These are phyloP conservation scores for Triplophysa dalaica DNA, from an alignment of 2,113 vertebrate genomes.

Conservation along the genomic window DNA sequence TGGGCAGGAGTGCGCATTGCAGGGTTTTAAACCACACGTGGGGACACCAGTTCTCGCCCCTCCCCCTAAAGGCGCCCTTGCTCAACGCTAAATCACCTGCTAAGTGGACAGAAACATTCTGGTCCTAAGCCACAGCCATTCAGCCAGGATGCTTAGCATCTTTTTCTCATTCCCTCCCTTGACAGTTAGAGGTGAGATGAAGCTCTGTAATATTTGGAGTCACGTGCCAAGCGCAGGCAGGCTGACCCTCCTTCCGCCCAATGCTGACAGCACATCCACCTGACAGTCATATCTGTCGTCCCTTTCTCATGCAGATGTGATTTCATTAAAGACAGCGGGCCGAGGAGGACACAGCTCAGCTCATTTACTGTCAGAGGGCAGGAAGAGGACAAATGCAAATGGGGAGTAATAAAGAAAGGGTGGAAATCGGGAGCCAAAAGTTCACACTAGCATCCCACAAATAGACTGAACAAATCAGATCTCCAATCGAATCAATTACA, in stretches of 20 bases:
- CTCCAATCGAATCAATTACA: slow-evolving; percentile 9
- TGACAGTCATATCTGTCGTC: background rate
- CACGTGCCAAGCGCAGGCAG: slow-evolving; percentile 15
- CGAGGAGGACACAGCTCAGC: slow-evolving; percentile 29
- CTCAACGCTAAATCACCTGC: slow-evolving; percentile 44
- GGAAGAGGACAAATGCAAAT: slow-evolving; percentile 38
- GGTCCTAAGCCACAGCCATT: slow-evolving; percentile 31
- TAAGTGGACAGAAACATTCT: slow-evolving; percentile 58
- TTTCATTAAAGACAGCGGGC: slow-evolving; percentile 17
- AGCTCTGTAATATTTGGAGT: slow-evolving; percentile 29
- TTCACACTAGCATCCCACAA: slow-evolving; percentile 13
- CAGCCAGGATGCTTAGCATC: slow-evolving; percentile 53
- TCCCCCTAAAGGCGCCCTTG: background rate
- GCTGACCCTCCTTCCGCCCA: background rate
- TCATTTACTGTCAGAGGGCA: slow-evolving; percentile 37
- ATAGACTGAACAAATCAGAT: slow-evolving; percentile 19
- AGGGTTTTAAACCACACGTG: slow-evolving; percentile 71
- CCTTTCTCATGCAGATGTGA: slow-evolving; percentile 28
- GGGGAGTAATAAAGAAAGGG: slow-evolving; percentile 28
- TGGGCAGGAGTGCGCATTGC: slow-evolving; percentile 67
- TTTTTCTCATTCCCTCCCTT: slow-evolving; percentile 22
- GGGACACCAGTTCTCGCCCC: slow-evolving; percentile 57
- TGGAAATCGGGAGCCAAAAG: slow-evolving; percentile 12
- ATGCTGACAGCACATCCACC: slow-evolving; percentile 5
- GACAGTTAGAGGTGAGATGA: slow-evolving; percentile 43